Evolutionary conservation across 2,797 vertebrate species (phyloP), one percentile per base, ranked within the genome.

Genomic region (Dicrostonyx torquatus): DNA sequence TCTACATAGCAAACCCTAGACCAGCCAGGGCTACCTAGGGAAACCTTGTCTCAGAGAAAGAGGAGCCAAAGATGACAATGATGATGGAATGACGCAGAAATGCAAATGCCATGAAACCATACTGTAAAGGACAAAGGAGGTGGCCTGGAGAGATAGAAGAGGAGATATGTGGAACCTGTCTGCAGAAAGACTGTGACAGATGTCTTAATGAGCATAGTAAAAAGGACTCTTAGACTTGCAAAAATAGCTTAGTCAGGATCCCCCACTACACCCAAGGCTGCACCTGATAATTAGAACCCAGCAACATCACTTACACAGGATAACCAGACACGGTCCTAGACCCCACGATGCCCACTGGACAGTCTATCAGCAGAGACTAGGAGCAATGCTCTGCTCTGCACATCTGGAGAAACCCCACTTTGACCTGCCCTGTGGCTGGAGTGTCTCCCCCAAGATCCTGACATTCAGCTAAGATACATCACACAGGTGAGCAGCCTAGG

Each of bases 151-250:
- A 48, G 22, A 5, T 68, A 73, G 85, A 43, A 64, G 34, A 73
- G 1, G 58, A 2, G 5, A 29, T 29, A 5, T 1, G 3, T 8
- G 24, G 48, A 15, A 7, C 1, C 0, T 0, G 24, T 58, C 43
- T 66, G 2, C 34, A 66, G 24, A 86, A 86, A 70, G 10, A n/a
- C 37, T 78, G 34, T 17, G 50, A 68, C 37, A 7, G 13, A 34
- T 64, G 40, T 6, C 34, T 11, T 3, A 48, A 76, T 17, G 7
- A 76, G 26, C 29, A 62, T 31, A 64, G 37, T 20, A 34, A 77
- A 18, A 43, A 18, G 6, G 26, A 29, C 58, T 20, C 45, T 64
- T 34, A 64, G 40, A 20, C 29, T 11, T 31, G 26, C 31, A 45
- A 83, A 62, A 83, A 64, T 20, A 2, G 15, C 58, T 45, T 64